Evolutionary conservation across 2,797 vertebrate genomes (phyloP), one percentile per base, ranked within the genome.

Genomic region (Ceyx erithaca): DNA sequence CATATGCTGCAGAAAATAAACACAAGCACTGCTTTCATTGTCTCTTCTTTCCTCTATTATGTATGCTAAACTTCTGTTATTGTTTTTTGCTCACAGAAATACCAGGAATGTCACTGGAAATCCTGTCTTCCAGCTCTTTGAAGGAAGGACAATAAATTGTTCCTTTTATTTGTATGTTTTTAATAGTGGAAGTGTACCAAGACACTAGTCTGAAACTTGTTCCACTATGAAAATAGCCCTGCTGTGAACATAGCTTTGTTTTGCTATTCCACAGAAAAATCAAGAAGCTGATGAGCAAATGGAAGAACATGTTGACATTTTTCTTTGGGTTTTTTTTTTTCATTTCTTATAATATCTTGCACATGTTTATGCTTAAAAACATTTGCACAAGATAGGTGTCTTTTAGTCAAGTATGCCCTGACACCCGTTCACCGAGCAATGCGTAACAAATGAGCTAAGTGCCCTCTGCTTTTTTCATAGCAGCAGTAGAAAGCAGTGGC

Each of bases 241-340:
- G 57, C 69, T 93, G 93, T 90, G 81, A 96, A 91, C 93, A 97
- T 94, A 97, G 81, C 95, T 97, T 98, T 97, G 96, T 97, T 96
- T 92, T 93, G 66, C 20, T 40, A 41, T 71, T 75, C 45, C 52
- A 48, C 55, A 89, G 58, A 71, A 79, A 87, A 66, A 93, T 94
- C 93, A 93, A 91, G 62, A 71, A 54, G 68, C 52, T 79, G 63
- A 85, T 95, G 93, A 97, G 90, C 80, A 83, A 94, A 95, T 89
- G 92, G 94, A 94, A 96, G 97, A 95, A 48, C 6, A 33, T 31
- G 43, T 89, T 40, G 49, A 22, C 33, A 87, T 3, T 0, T 1
- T 3, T 80, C 85, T 85, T 26, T 28, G 19, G 19, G 13, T 45
- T 17, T 45, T 45, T 18, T 45, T 45, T 45, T 45, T 45, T 45